Evolutionary conservation across 2,888 invertebrate species (phyloP).

Genomic region (Phaedon cochleariae): DNA sequence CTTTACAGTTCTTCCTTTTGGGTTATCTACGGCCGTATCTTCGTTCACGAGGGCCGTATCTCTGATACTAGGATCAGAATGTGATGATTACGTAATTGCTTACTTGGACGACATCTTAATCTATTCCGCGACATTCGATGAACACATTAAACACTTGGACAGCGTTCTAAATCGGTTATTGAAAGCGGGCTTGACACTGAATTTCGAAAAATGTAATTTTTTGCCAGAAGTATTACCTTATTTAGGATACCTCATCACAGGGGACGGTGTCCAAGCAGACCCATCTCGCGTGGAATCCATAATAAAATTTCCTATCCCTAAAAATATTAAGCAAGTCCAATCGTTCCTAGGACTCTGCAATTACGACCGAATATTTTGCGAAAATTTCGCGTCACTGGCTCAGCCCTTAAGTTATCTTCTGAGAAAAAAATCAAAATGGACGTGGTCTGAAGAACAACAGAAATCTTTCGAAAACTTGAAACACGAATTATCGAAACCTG

Average conservation of each 20-base stretch:
- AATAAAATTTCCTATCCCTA: constrained; percentile 13
- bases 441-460: too few relatives aligned
- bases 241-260: constrained; percentile 2
- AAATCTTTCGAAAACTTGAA: too few relatives aligned
- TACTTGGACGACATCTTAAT: constrained; percentile 39
- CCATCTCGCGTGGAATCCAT: constrained; percentile 28
- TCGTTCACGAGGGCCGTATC: constrained; percentile 33
- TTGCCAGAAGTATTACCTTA: constrained; percentile 24
- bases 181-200: constrained; percentile 34
- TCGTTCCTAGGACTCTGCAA: too few relatives aligned
- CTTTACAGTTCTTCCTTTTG: constrained; percentile 37
- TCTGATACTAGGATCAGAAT: constrained; percentile 29
- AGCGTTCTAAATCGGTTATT: constrained; percentile 25
- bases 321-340: background rate
- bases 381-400: background rate
- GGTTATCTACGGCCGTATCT: constrained; percentile 24
- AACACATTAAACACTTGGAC: constrained; percentile 33
- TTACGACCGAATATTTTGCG: background rate
- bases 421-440: too few relatives aligned
- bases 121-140: constrained; percentile 25
- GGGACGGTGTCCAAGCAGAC: background rate
- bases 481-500: too few relatives aligned
- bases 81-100: constrained; percentile 21
- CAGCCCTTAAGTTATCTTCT: too few relatives aligned
- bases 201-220: constrained; percentile 2